A percentile compares a stretch with the other conserved stretches of the same genome.
phyloP scores from a whole-genome alignment of 2,797 vertebrate species.

The Malacoraja senta region DNA sequence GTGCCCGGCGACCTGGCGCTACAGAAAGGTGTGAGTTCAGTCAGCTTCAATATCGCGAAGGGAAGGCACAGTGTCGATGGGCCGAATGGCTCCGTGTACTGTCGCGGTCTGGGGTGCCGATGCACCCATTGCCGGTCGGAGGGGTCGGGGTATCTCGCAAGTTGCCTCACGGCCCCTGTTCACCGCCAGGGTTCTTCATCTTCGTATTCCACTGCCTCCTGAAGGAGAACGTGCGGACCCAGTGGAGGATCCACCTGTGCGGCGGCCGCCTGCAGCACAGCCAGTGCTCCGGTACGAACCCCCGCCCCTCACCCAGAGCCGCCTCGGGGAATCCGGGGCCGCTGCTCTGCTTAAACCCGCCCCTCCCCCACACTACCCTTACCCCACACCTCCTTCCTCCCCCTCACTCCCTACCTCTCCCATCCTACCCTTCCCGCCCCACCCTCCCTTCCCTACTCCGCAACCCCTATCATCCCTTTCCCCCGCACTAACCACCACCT shows the following conservation, averaged over 20 bases:
- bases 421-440: no score
- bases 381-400: no score
- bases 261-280: slow-evolving; percentile 57
- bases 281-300: slow-evolving; percentile 63
- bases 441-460: no score
- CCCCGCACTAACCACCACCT: no score
- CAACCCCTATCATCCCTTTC: no score
- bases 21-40: no score
- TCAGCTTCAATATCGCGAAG: no score
- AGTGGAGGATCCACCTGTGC: slow-evolving; percentile 67
- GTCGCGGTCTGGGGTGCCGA: no score
- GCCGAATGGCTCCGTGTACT: background rate
- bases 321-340: background rate
- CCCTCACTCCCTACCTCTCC: no score
- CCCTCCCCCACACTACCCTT: background rate
- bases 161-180: background rate
- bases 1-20: no score
- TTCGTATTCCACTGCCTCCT: slow-evolving; percentile 82
- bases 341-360: background rate
- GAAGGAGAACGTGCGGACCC: slow-evolving; percentile 78
- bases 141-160: background rate
- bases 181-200: slow-evolving; percentile 69
- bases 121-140: no score
- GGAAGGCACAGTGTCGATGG: background rate
- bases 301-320: background rate